Percentiles rank a stretch among this genome's conserved stretches.
Evolutionary conservation across 64 coral and sea anemone species (phyloP).

Genomic region (Actinia equina): DNA sequence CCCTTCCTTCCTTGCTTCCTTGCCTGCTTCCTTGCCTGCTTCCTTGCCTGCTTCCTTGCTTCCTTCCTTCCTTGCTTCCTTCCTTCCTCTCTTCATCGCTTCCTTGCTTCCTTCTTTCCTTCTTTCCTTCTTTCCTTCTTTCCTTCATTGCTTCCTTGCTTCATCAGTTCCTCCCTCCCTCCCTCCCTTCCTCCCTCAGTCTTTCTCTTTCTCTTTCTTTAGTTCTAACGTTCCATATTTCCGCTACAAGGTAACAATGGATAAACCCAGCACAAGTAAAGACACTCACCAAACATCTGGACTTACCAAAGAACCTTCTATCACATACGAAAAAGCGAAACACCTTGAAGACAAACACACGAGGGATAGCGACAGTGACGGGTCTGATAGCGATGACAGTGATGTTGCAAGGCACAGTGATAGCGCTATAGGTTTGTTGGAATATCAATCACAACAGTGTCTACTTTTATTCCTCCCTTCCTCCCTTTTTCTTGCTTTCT

Average conservation of each 20-base stretch:
- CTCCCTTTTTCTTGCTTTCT: too few species aligned
- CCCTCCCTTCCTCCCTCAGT: not conserved
- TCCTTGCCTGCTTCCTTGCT: not conserved
- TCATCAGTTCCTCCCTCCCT: not conserved
- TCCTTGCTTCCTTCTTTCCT: too few species aligned
- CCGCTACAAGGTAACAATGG: not conserved
- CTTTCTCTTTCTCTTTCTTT: not conserved
- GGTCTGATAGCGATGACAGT: conserved; percentile 27
- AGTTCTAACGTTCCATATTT: not conserved
- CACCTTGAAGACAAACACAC: not conserved
- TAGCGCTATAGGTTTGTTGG: conserved; percentile 45
- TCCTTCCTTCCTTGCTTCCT: not conserved
- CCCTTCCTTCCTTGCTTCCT: too few species aligned
- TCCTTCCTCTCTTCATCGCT: not conserved
- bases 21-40: too few species aligned
- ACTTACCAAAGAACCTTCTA: not conserved
- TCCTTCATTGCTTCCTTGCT: too few species aligned
- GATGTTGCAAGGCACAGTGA: conserved; percentile 46
- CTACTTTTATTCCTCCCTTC: not conserved
- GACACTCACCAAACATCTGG: not conserved
- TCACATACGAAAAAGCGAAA: not conserved
- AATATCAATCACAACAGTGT: not conserved
- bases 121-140: too few species aligned
- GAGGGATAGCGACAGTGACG: conserved; percentile 21
- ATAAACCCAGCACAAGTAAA: conserved; percentile 9